These are phyloP conservation scores for Volucella inanis DNA, from an alignment of 2,888 invertebrate genomes.

Conservation along the genomic window DNA sequence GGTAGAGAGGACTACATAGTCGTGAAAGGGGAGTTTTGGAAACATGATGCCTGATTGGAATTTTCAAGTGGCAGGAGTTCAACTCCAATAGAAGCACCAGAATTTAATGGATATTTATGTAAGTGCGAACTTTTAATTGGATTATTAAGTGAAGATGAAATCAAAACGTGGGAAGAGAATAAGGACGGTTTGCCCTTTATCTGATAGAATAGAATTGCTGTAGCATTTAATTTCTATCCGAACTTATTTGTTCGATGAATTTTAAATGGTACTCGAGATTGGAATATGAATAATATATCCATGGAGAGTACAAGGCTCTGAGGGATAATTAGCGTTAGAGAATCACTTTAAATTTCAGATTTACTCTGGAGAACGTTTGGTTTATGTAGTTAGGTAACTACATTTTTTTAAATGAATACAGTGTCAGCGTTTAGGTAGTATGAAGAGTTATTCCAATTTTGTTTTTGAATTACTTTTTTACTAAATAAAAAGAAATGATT, in stretches of 20 bases:
- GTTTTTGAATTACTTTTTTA: no score
- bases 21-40: conserved; percentile 1
- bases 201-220: neutral
- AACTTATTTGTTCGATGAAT: conserved; percentile 62
- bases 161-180: neutral
- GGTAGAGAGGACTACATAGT: neutral
- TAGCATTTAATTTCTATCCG: conserved; percentile 23
- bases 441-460: no score
- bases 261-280: conserved; percentile 52
- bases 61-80: conserved; percentile 59
- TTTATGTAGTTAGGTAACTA: no score
- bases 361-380: no score
- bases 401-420: no score
- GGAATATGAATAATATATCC: conserved; percentile 47
- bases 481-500: no score
- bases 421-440: no score
- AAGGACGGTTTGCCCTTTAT: neutral
- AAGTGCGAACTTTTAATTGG: conserved; percentile 65
- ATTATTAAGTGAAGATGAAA: conserved; percentile 34
- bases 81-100: conserved; percentile 19
- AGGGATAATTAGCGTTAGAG: conserved; percentile 5
- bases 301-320: neutral
- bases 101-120: conserved; percentile 52
- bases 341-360: no score
- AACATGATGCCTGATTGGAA: conserved; percentile 64